Conservation (phyloP, 2,113 vertebrate genomes). For the Struthio camelus region DNA sequence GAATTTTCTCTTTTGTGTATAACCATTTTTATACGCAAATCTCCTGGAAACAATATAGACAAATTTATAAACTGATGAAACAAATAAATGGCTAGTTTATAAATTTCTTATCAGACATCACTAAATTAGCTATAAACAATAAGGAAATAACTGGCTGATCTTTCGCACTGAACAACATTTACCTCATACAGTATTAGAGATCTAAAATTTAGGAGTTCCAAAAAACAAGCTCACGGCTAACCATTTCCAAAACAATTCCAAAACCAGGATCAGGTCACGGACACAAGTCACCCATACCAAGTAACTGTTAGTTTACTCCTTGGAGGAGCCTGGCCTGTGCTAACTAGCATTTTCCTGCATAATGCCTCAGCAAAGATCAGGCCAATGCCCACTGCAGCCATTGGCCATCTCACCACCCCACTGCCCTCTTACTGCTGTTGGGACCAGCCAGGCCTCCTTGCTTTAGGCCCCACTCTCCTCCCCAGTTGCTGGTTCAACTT, state of each 20-base stretch:
- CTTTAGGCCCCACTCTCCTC: too few species aligned
- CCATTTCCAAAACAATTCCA: neutral
- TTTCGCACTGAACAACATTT: neutral
- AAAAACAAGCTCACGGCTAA: neutral
- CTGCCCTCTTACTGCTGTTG: too few species aligned
- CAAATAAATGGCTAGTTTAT: neutral
- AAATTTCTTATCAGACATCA: neutral
- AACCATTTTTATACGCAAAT: neutral
- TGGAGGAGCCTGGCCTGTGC: neutral
- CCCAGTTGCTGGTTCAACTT: too few species aligned
- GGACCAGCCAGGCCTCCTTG: too few species aligned
- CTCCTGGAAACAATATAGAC: neutral
- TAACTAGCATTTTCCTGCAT: neutral
- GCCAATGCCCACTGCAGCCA: too few species aligned
- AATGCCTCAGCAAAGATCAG: neutral
- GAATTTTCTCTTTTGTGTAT: neutral
- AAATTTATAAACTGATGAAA: neutral
- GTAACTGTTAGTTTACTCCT: neutral
- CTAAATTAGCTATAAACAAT: neutral
- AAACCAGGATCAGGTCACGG: accelerated
- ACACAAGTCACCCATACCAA: neutral
- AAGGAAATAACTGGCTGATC: neutral
- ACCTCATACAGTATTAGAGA: neutral
- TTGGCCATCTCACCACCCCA: too few species aligned
- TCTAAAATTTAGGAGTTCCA: neutral